A percentile compares a stretch with the other conserved stretches of the same genome.
These are phyloP conservation scores for Sakesphorus luctuosus DNA, from an alignment of 2,113 vertebrate species.

Conservation along the genomic window DNA sequence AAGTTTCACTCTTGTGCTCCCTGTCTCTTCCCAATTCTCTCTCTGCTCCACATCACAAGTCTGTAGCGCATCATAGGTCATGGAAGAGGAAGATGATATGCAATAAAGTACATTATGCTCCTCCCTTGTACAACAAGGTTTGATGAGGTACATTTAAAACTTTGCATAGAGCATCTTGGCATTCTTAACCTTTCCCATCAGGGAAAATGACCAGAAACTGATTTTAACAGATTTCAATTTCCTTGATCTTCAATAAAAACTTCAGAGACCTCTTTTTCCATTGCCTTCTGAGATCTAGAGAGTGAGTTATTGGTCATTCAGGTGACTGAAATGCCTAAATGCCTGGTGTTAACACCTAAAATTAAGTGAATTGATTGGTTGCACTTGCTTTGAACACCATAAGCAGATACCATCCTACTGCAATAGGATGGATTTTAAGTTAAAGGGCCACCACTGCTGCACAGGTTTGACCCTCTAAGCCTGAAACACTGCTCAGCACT, in stretches of 20 bases:
- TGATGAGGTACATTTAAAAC: background rate
- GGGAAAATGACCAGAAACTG: background rate
- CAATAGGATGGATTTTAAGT: background rate
- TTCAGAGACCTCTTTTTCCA: background rate
- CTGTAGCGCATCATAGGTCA: background rate
- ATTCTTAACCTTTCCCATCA: background rate
- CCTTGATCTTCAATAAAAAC: background rate
- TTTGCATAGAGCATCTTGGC: background rate
- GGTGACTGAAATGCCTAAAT: background rate
- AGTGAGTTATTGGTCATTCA: background rate
- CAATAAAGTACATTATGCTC: background rate
- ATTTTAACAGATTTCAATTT: background rate
- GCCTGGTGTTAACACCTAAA: background rate
- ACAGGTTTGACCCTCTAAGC: background rate
- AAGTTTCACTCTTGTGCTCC: background rate
- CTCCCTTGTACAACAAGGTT: background rate
- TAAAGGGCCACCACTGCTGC: background rate
- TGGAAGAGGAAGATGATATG: background rate
- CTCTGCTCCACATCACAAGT: background rate
- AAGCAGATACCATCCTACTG: background rate
- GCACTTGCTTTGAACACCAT: background rate
- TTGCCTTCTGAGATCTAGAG: background rate
- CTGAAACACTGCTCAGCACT: background rate
- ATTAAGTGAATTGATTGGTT: background rate
- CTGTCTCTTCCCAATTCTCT: background rate